These are phyloP conservation scores for Vultur gryphus DNA, from an alignment of 2,797 vertebrate species.

Conservation along the genomic window DNA sequence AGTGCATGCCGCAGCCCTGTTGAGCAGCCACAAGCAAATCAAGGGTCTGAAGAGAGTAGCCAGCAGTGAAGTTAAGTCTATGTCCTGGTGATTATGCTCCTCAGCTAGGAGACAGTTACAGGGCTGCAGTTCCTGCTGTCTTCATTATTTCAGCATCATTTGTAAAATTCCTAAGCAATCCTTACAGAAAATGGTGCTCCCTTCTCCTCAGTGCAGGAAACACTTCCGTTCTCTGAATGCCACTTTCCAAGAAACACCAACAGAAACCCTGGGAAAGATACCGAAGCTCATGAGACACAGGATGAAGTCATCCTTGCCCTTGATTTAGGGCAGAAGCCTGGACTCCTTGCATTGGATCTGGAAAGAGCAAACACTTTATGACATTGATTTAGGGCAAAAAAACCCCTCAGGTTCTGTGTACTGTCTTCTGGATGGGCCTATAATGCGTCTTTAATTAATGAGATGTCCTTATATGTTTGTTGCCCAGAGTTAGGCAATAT, in stretches of 20 bases:
- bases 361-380: background rate
- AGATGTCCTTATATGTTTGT: accelerated
- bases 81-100: background rate
- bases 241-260: background rate
- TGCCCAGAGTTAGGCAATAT: background rate
- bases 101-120: background rate
- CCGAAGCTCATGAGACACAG: background rate
- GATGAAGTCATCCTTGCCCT: background rate
- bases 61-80: background rate
- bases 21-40: background rate
- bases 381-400: background rate
- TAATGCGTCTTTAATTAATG: accelerated
- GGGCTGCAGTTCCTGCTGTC: background rate
- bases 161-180: background rate
- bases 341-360: background rate
- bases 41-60: background rate
- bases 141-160: background rate
- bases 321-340: background rate
- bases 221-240: background rate
- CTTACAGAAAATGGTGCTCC: background rate
- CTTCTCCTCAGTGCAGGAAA: background rate
- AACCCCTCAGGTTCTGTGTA: accelerated
- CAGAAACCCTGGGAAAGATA: background rate
- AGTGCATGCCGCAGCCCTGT: accelerated
- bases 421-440: background rate